A percentile compares a stretch with the other conserved stretches of the same genome.
These are phyloP conservation scores for Nomia melanderi DNA, from an alignment of 1,140 invertebrate species.

Conservation along the genomic window DNA sequence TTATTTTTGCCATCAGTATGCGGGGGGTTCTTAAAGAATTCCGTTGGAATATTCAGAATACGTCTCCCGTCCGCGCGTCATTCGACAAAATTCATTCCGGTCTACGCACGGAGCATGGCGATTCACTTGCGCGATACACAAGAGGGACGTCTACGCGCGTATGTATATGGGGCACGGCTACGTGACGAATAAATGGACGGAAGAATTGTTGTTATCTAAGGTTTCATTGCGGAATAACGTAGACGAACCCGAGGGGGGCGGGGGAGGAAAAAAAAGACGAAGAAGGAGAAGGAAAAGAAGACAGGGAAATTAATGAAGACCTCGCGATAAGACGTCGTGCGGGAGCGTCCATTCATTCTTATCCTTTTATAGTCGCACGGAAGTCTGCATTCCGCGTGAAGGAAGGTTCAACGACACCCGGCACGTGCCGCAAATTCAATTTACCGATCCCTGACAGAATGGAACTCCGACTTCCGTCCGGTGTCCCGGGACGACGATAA, in stretches of 20 bases:
- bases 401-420: slow-evolving; percentile 6
- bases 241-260: too few relatives aligned
- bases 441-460: neutral
- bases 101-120: slow-evolving; percentile 37
- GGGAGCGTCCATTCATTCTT: neutral
- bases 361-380: neutral
- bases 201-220: slow-evolving; percentile 34
- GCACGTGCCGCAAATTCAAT: slow-evolving; percentile 15
- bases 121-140: slow-evolving; percentile 46
- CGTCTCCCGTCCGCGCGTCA: slow-evolving; percentile 11
- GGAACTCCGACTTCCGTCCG: neutral
- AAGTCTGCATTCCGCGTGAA: neutral
- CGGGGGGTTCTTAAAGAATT: slow-evolving; percentile 41
- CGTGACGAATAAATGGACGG: slow-evolving; percentile 32
- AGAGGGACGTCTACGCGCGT: neutral
- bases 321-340: slow-evolving; percentile 1
- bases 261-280: too few relatives aligned
- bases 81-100: slow-evolving; percentile 32
- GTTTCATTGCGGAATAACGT: slow-evolving; percentile 27
- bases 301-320: slow-evolving; percentile 17
- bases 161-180: slow-evolving; percentile 22
- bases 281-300: neutral
- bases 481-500: neutral
- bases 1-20: slow-evolving; percentile 17
- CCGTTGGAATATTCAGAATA: slow-evolving; percentile 21